These are phyloP conservation scores for fruit fly (Drosophila melanogaster) DNA, from an alignment of 1,140 invertebrate genomes.

Conservation along the genomic window DNA sequence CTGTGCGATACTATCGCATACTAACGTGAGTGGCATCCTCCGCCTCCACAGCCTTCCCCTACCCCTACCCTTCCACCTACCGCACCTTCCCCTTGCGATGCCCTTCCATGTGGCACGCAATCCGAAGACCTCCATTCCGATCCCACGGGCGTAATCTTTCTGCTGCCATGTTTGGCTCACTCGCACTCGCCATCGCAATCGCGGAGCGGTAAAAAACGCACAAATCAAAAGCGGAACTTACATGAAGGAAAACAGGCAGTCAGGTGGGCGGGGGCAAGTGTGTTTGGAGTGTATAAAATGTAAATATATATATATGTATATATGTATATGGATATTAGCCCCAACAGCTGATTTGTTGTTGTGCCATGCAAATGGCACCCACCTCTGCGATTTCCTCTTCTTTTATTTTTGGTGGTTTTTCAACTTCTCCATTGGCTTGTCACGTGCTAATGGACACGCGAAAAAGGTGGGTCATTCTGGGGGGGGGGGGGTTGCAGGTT, in stretches of 20 bases:
- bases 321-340: conserved; percentile 24
- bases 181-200: conserved; percentile 23
- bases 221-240: conserved; percentile 6
- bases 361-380: conserved; percentile 57
- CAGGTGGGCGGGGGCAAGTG: conserved; percentile 12
- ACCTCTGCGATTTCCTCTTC: background rate
- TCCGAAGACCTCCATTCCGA: conserved; percentile 18
- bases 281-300: conserved; percentile 1
- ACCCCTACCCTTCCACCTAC: background rate
- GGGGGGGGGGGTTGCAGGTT: background rate
- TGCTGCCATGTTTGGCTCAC: conserved; percentile 74
- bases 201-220: conserved; percentile 21
- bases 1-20: background rate
- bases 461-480: conserved; percentile 1
- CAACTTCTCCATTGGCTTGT: conserved; percentile 24
- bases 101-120: conserved; percentile 41
- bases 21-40: background rate
- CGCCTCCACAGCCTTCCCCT: background rate
- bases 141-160: conserved; percentile 28
- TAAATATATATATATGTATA: background rate
- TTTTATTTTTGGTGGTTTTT: background rate
- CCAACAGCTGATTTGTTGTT: conserved; percentile 60
- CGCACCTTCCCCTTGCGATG: background rate
- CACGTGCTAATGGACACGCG: conserved; percentile 58
- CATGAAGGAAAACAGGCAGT: conserved; percentile 11